Base-by-base conservation (phyloP, 2,797 vertebrate species). In the Danio tinwini region DNA sequence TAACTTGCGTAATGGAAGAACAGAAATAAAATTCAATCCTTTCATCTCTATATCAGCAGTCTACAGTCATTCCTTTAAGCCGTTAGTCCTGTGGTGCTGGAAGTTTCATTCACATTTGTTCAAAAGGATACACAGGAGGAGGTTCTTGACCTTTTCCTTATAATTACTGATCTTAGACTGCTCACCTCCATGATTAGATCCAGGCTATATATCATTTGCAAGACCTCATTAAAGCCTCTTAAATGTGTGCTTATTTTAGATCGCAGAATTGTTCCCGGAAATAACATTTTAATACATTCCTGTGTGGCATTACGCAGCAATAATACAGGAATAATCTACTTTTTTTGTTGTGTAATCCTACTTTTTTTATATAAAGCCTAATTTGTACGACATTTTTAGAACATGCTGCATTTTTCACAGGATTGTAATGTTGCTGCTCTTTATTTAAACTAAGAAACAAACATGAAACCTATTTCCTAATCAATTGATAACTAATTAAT, bases 81-180 rank as follows among this genome's bases (percentile, higher is more conserved):
- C 7, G 0, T 78, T 45, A 63, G 16, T 64, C 49, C 49, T 13
- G 59, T 56, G 11, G 19, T 37, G 40, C 12, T n/a, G 17, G 40
- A 47, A 39, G 67, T 79, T 40, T 80, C 56, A 6, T 17, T 72
- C 58, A 6, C 19, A 64, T 45, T 19, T 72, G 50, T 76, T 82
- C 49, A 19, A 69, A 61, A 79, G 80, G 69, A 83, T 58, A 74
- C 61, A 8, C 59, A 73, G 44, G 55, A 78, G 72, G 21, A 77
- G 72, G 29, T 65, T 78, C 61, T 82, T 81, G 71, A 81, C 80
- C 78, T 84, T 85, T 84, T 74, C 5, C 21, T 29, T 65, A 59
- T 83, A 83, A 83, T 81, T 84, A 56, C 65, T 70, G 73, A 58
- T 84, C 61, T 73, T 64, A 78, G 21, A 63, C 68, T 14, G 42